These are phyloP conservation scores for Myiozetetes cayanensis DNA, from an alignment of 2,113 vertebrate genomes.

Conservation along the genomic window DNA sequence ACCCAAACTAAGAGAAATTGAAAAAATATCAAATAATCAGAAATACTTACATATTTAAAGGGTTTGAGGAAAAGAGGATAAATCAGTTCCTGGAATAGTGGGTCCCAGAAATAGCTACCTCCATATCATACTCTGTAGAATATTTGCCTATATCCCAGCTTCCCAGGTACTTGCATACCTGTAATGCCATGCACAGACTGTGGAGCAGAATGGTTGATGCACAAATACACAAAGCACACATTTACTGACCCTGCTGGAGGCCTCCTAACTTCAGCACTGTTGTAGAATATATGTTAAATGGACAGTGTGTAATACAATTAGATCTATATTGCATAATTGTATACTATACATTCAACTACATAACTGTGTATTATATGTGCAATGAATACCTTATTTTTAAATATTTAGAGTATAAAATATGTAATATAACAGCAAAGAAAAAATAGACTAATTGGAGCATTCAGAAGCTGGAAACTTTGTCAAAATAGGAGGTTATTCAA, in stretches of 20 bases:
- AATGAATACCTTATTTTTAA: background rate
- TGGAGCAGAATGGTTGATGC: rapidly evolving
- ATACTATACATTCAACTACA: background rate
- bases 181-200: rapidly evolving
- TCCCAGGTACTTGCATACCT: background rate
- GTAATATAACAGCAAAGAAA: background rate
- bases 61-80: background rate
- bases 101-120: background rate
- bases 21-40: background rate
- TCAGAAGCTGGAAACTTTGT: background rate
- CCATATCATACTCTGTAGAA: background rate
- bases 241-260: background rate
- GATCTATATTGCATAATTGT: background rate
- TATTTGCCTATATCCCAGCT: background rate
- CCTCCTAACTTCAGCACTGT: background rate
- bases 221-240: background rate
- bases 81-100: background rate
- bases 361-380: background rate
- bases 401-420: background rate
- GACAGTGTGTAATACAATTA: background rate
- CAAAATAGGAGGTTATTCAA: background rate
- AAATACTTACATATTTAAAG: background rate
- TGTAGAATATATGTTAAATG: background rate
- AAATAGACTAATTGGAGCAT: background rate
- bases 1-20: background rate